Base-by-base conservation (phyloP, 1,140 invertebrate genomes). In the Eupeodes corollae region DNA sequence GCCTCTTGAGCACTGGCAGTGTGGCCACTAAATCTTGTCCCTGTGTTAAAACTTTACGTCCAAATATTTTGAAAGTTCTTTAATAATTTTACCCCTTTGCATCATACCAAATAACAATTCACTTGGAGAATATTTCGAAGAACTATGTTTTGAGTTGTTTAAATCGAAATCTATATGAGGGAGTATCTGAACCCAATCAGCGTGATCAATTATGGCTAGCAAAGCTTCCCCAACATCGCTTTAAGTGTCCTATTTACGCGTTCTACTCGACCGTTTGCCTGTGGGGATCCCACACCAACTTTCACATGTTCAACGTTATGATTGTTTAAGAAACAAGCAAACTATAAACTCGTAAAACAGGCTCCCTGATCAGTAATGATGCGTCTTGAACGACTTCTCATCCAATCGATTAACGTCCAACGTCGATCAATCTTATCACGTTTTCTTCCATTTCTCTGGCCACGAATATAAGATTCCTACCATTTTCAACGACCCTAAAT, bases 61-160 rank as follows among this genome's bases (percentile, higher is more conserved):
- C n/a, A 42, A 6, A 42, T 18, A 26, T 26, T 42, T n/a, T 34
- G 33, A n/a, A n/a, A n/a, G n/a, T n/a, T n/a, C n/a, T n/a, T n/a
- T 15, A 16, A 11, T 9, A 39, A 39, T 13, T 42, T 42, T 30
- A 8, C 41, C 41, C 26, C 18, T 19, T 15, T 42, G 41, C 15
- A 19, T 42, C 8, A 42, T 19, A 15, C 58, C 57, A 53, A 56
- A 56, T 11, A 58, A 45, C 3, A 58, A 41, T 19, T 47, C 44
- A 37, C 38, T 46, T 2, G 58, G 54, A 33, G 51, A 51, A 34
- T 51, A 32, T 12, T 46, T 46, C 8, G 48, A 58, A 11, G 40
- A 44, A 11, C 53, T 46, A 47, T 51, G 21, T 16, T 50, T 30
- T 8, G 55, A 49, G 44, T 58, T 57, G 45, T 61, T 59, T 3